Evolutionary conservation across 53 echinoderm and acorn worm genomes (phyloP).

Genomic region (Mesocentrotus franciscanus): DNA sequence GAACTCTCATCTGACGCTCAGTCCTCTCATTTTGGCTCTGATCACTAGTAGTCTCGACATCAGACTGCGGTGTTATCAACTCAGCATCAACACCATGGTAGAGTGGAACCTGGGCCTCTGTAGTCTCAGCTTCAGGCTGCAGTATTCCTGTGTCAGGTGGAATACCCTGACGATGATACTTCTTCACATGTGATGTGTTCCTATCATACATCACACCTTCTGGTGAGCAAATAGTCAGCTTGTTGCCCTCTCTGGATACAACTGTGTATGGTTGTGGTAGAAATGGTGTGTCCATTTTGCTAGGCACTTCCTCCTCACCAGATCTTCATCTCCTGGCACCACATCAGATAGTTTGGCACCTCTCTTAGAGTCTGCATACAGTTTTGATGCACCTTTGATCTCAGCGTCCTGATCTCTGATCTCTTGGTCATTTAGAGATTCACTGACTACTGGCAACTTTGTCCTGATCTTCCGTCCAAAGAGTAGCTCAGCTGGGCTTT

Average conservation of each 20-base stretch:
- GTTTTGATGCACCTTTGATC: conserved; percentile 59
- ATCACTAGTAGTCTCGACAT: not conserved
- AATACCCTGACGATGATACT: not conserved
- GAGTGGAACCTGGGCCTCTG: not conserved
- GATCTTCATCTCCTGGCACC: conserved; percentile 65
- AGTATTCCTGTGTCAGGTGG: conserved; percentile 4
- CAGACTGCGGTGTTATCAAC: not conserved
- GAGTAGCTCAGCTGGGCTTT: conserved; percentile 71
- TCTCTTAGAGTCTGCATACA: conserved; percentile 66
- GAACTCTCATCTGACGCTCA: not conserved
- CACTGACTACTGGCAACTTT: conserved; percentile 66
- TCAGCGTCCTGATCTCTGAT: conserved; percentile 68
- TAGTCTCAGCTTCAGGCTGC: conserved; percentile 13
- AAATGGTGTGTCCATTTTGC: conserved; percentile 71
- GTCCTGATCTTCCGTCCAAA: conserved; percentile 67
- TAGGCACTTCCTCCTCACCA: conserved; percentile 63
- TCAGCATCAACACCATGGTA: not conserved
- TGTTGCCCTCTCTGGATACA: conserved; percentile 23
- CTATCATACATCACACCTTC: conserved; percentile 73
- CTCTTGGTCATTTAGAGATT: conserved; percentile 32
- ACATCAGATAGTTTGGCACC: conserved; percentile 65
- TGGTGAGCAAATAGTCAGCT: conserved; percentile 68
- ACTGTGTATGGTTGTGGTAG: conserved; percentile 69
- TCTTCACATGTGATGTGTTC: conserved; percentile 73
- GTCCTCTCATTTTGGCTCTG: not conserved